These are phyloP conservation scores for Piaya cayana DNA, from an alignment of 2,113 vertebrate species.

Conservation along the genomic window DNA sequence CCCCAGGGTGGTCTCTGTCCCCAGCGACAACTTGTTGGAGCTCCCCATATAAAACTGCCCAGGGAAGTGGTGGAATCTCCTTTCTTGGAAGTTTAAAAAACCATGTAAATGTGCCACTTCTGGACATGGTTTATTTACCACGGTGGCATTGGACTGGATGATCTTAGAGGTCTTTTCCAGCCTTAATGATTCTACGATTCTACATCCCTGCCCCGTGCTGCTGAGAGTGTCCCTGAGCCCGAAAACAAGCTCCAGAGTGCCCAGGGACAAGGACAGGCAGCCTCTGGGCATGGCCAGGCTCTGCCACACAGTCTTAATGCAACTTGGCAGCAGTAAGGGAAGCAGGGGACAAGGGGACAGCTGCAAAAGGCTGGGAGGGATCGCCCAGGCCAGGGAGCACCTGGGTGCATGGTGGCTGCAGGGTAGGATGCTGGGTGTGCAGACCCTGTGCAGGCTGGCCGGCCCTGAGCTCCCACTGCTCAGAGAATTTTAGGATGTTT, in stretches of 20 bases:
- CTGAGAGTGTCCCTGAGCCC: not conserved
- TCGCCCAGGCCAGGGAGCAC: not conserved
- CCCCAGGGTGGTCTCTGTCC: fast-evolving
- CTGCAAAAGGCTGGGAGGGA: not conserved
- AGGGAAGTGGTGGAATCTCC: too few relatives aligned
- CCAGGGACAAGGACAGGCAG: not conserved
- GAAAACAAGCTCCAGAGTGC: not conserved
- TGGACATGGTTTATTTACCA: too few relatives aligned
- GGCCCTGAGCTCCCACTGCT: not conserved
- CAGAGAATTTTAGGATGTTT: fast-evolving
- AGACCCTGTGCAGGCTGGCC: not conserved
- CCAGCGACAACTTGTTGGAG: not conserved
- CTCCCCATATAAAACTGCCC: not conserved
- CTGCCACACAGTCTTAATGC: not conserved
- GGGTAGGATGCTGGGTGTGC: not conserved
- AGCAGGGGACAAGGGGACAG: not conserved
- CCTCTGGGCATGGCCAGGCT: not conserved
- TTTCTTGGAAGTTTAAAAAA: too few relatives aligned
- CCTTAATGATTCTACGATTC: too few relatives aligned
- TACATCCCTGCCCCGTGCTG: not conserved
- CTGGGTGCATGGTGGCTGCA: fast-evolving
- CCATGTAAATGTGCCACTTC: too few relatives aligned
- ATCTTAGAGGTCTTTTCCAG: too few relatives aligned
- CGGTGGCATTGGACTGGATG: too few relatives aligned
- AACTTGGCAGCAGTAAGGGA: not conserved